Conservation (phyloP, 1,140 invertebrate species). For the Formica exsecta region DNA sequence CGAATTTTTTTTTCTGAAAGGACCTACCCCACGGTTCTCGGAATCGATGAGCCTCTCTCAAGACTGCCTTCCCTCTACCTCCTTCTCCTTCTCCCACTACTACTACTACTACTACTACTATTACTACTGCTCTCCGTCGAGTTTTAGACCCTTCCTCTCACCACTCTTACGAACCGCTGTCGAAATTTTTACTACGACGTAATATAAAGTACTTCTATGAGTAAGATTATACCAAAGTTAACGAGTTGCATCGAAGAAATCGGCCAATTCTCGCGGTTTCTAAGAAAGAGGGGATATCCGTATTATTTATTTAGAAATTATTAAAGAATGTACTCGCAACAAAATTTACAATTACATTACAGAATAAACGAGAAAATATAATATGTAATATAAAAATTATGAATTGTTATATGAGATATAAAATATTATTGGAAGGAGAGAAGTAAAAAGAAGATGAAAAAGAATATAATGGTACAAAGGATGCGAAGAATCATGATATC, state of each 20-base stretch:
- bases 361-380: neutral
- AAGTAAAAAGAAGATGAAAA: neutral
- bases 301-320: neutral
- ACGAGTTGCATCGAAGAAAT: neutral
- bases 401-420: neutral
- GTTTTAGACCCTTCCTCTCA: constrained; percentile 27
- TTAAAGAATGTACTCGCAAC: neutral
- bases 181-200: constrained; percentile 43
- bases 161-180: constrained; percentile 12
- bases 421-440: neutral
- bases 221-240: constrained; percentile 52
- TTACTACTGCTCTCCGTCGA: neutral
- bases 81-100: constrained; percentile 1
- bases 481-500: constrained; percentile 26
- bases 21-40: constrained; percentile 82
- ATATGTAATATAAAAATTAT: neutral
- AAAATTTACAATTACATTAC: neutral
- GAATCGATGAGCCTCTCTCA: constrained; percentile 75
- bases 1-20: constrained; percentile 78
- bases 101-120: neutral
- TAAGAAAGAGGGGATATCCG: neutral
- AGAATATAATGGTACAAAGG: neutral
- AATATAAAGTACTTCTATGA: constrained; percentile 37
- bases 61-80: constrained; percentile 26
- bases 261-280: neutral